A percentile compares a stretch with the other conserved stretches of the same genome.
phyloP scores from a whole-genome alignment of 2,888 invertebrate genomes.

The Stratiomys singularior region DNA sequence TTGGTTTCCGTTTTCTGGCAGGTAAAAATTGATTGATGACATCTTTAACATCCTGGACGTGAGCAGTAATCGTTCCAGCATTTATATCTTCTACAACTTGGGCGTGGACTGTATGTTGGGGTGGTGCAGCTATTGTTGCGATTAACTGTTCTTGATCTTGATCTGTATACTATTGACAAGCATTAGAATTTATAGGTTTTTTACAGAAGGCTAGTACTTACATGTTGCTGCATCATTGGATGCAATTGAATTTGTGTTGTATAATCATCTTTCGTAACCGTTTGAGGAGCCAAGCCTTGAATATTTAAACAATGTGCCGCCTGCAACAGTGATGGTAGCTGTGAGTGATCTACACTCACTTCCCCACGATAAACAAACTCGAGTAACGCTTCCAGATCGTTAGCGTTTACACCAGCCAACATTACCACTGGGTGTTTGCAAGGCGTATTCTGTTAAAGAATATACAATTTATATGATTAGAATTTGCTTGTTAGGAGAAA shows the following conservation, averaged over 20 bases:
- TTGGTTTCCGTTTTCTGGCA: conserved; percentile 68
- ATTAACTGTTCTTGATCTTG: conserved; percentile 64
- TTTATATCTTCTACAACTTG: conserved; percentile 66
- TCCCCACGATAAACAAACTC: conserved; percentile 74
- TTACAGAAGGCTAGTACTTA: too few relatives aligned
- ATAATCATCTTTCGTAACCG: conserved; percentile 66
- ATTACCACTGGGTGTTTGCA: conserved; percentile 75
- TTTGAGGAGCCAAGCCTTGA: conserved; percentile 70
- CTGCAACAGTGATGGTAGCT: conserved; percentile 71
- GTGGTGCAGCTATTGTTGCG: conserved; percentile 64
- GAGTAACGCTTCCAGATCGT: conserved; percentile 71
- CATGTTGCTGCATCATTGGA: conserved; percentile 65
- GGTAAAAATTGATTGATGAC: conserved; percentile 68
- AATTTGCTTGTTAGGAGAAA: too few relatives aligned
- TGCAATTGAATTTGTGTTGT: conserved; percentile 65
- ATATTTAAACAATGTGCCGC: conserved; percentile 73
- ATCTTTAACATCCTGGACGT: conserved; percentile 61
- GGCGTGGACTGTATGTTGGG: conserved; percentile 65
- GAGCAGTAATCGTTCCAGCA: conserved; percentile 63
- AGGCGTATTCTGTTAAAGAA: conserved; percentile 73
- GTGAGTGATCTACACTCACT: conserved; percentile 72
- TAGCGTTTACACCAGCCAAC: conserved; percentile 72
- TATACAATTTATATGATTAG: too few relatives aligned
- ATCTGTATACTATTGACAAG: conserved; percentile 37
- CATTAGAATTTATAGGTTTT: too few relatives aligned